Base-by-base conservation (phyloP, 2,113 vertebrate species). In the Dinomys branickii region DNA sequence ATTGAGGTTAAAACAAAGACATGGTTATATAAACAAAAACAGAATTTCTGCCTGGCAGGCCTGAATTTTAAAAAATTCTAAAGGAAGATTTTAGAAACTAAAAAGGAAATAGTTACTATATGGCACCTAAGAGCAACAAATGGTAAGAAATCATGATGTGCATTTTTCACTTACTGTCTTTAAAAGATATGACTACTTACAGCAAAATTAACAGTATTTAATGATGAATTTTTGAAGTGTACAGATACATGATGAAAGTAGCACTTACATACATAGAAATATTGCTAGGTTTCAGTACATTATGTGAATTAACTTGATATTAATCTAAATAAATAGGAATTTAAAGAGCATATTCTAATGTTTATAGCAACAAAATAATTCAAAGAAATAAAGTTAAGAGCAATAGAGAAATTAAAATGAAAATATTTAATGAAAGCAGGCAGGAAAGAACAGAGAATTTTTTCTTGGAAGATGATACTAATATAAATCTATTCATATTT, bases 371-470 rank as follows among this genome's bases (percentile, higher is more conserved):
- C 19, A 90, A 82, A 47, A 30, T 86, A 94, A 67, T 58, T 44
- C 35, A 96, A 63, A 88, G 5, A 47, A 12, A 38, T 85, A 58
- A 5, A 85, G 10, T 91, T 85, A 77, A 95, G 82, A 95, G 22
- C 56, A 85, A 16, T 78, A 81, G 38, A 83, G 38, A 47, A 92
- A 92, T 78, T 90, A 56, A 97, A 94, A 83, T 71, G 61, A 84
- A 92, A 89, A 78, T 77, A 22, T 67, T 88, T 85, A 85, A 52
- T 16, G 85, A 65, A 77, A 81, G 4, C 56, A 94, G 9, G 1
- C 24, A 91, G 35, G n/a, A 41, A 85, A 90, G 33, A 47, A 86
- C 82, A 30, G 71, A 85, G 77, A n/a, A 94, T 30, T 3, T 54
- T 96, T 71, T 90, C 63, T 78, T 80, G 73, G 41, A 95, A 83